Base-by-base conservation (phyloP, 2,888 invertebrate species). In the Amaurobius ferox region DNA sequence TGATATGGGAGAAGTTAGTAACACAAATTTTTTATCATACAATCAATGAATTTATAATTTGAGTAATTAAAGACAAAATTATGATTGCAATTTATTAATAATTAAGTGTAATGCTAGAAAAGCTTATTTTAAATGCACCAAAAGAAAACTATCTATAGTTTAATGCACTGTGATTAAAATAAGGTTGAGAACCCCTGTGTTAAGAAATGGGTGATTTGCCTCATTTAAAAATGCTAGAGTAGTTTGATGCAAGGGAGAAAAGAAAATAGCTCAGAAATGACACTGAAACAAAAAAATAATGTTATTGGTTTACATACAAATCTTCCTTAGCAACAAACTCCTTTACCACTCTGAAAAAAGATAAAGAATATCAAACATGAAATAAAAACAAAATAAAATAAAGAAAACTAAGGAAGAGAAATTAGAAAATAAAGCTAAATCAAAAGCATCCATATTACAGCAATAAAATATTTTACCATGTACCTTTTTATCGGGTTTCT, bases 341-440 rank as follows among this genome's bases (percentile, higher is more conserved):
- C 87, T 78, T 81, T 81, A 81, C 66, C 79, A 79, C 74, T 87
- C 87, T 87, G 87, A 73, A 87, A 87, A 78, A 67, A 79, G 79
- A 80, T 32, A 61, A 73, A 80, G 73, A 70, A 78, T 81, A 68
- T 68, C 73, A 71, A 85, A 76, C 48, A 85, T 85, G 55, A 72
- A 85, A 77, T 55, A 78, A 85, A 85, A 83, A 40, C 16, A 71
- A 70, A 55, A 40, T 40, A 72, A 76, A 32, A 23, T n/a, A 70
- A 55, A 48, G 35, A 55, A 76, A 66, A 61, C n/a, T 19, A 74
- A 73, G 55, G 39, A 55, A 48, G 16, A 11, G 2, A 44, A 44
- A 3, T 55, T 23, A 55, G 55, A 55, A n/a, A 66, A 16, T 66
- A 66, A 30, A 66, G 32, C 32, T 32, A 19, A 32, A 66, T 32